Base-by-base conservation (phyloP, 2,113 vertebrate species). In the Poecile atricapillus region DNA sequence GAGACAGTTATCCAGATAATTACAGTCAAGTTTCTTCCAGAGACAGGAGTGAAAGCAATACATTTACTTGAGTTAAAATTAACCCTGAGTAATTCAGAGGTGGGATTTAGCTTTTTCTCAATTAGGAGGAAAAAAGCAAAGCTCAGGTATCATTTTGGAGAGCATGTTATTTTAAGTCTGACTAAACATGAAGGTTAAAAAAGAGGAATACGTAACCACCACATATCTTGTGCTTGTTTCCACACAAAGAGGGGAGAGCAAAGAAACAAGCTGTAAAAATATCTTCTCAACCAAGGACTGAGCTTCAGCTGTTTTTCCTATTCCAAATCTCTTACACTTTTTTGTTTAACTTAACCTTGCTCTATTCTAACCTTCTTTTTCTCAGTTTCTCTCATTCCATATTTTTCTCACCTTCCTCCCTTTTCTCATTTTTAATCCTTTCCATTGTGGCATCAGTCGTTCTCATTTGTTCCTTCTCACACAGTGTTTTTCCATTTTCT, bases 1-100 rank as follows among this genome's bases (percentile, higher is more conserved):
- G 94, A 95, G 87, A 95, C 75, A 71, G 85, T 94, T 91, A 95
- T 81, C 85, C 84, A 88, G 94, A 87, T 94, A 91, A 91, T 96
- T 93, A 91, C 73, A 70, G 89, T 93, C 83, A 95, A 76, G 78
- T 86, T 96, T 95, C 86, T 96, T 90, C 87, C 46, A 27, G 94
- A 94, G 84, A 94, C 41, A 92, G 81, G 80, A 96, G 55, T 79
- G 78, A 94, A 97, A 96, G 84, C 86, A 95, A 85, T 97, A 77
- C 83, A 87, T 97, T 97, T 93, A 88, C 85, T 94, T 91, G 87
- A 90, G 95, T 97, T 88, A 89, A 96, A 97, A 97, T 96, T 83
- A 97, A 79, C 71, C 70, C 79, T 73, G 62, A 53, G 24, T 95
- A 76, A 93, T 94, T 96, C 67, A 50, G 65, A 69, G 28, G 70